Percentiles rank a stretch among this genome's conserved stretches.
These are phyloP conservation scores for Sebastiscus tertius DNA, from an alignment of 2,797 vertebrate species.

Conservation along the genomic window DNA sequence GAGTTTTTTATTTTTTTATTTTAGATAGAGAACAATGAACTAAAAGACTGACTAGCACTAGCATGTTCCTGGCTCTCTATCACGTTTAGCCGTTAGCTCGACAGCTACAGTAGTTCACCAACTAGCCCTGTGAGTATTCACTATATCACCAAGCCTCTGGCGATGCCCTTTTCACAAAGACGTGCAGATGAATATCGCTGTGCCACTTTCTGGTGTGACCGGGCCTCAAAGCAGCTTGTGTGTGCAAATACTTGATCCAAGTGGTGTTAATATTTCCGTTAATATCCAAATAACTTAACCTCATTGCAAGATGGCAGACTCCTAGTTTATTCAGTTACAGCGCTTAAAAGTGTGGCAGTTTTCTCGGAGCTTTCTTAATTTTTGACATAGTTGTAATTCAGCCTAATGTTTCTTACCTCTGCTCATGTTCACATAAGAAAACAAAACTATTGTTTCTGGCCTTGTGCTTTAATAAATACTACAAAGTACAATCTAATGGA, in stretches of 20 bases:
- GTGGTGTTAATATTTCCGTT: constrained; percentile 45
- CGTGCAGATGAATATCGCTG: background rate
- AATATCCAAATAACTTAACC: constrained; percentile 52
- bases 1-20: background rate
- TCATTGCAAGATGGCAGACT: constrained; percentile 31
- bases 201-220: constrained; percentile 42
- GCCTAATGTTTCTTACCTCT: constrained; percentile 49
- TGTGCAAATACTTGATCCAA: constrained; percentile 42
- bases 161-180: background rate
- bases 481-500: constrained; percentile 53
- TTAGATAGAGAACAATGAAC: background rate
- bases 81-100: background rate
- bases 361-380: constrained; percentile 32
- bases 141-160: background rate
- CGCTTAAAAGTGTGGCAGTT: constrained; percentile 43
- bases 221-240: constrained; percentile 32
- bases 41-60: background rate
- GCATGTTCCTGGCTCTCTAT: background rate
- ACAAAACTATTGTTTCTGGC: constrained; percentile 34
- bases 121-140: background rate
- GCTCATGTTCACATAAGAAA: constrained; percentile 43
- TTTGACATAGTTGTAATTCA: constrained; percentile 47
- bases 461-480: constrained; percentile 47
- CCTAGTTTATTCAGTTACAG: constrained; percentile 46
- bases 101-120: background rate